Percentiles rank a stretch among this genome's conserved stretches.
Conservation (phyloP, 92 coral and sea anemone genomes). For the Epizoanthus stellaris region DNA sequence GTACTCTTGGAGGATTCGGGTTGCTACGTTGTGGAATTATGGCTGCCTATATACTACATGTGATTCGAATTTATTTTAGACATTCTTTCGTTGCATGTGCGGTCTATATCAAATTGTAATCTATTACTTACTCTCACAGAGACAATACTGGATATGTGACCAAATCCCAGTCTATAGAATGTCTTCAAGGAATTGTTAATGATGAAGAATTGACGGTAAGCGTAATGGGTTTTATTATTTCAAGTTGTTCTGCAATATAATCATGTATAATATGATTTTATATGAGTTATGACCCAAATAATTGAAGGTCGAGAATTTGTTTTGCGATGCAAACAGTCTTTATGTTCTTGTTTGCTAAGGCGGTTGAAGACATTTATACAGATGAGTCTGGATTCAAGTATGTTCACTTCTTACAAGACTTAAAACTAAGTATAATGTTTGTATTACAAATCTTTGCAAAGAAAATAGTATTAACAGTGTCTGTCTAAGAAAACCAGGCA, state of each 20-base stretch:
- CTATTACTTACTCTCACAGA: neutral
- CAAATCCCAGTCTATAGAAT: conserved; percentile 17
- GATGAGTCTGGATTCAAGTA: conserved; percentile 56
- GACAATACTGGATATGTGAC: conserved; percentile 26
- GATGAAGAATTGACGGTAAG: conserved; percentile 18
- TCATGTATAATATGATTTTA: neutral
- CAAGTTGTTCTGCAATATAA: neutral
- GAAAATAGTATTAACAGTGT: neutral
- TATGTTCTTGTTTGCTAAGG: neutral
- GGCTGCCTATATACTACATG: too few species aligned
- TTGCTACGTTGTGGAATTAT: too few species aligned
- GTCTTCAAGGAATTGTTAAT: conserved; percentile 16
- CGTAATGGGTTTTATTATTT: neutral
- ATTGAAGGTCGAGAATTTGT: neutral
- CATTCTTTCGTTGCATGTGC: too few species aligned
- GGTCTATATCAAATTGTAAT: too few species aligned
- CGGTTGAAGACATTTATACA: conserved; percentile 48
- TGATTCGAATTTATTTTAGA: too few species aligned
- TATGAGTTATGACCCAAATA: neutral
- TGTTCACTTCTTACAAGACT: conserved; percentile 39
- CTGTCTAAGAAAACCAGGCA: neutral
- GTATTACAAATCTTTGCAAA: neutral
- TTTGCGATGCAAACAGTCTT: neutral
- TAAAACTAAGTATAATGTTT: conserved; percentile 14
- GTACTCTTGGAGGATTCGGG: too few species aligned